Percentiles rank a stretch among this genome's conserved stretches.
Conservation (phyloP, 1,140 invertebrate species). For the Euglossa dilemma region DNA sequence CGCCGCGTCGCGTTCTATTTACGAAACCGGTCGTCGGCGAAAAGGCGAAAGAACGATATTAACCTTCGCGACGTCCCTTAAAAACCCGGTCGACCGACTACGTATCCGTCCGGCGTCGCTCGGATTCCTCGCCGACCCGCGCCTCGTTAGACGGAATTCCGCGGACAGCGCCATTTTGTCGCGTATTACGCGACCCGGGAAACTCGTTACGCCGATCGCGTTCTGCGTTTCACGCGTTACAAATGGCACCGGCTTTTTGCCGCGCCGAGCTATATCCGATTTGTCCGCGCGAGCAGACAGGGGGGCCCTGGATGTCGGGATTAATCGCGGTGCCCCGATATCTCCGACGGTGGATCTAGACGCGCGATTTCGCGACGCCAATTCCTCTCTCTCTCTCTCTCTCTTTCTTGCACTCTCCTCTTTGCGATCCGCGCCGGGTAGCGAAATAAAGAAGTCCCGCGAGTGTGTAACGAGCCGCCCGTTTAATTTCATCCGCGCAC, state of each 20-base stretch:
- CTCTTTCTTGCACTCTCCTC: too few species aligned
- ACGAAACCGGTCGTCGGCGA: constrained; percentile 56
- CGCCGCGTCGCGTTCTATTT: constrained; percentile 47
- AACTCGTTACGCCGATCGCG: constrained; percentile 2
- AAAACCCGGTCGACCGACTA: neutral
- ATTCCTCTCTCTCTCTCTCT: too few species aligned
- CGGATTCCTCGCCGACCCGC: constrained; percentile 27
- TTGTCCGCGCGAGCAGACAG: neutral
- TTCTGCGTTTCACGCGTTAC: neutral
- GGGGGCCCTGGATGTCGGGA: neutral
- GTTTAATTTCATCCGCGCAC: neutral
- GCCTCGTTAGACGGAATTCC: constrained; percentile 38
- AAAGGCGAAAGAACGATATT: constrained; percentile 51
- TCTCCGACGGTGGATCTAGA: too few species aligned
- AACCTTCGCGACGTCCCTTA: constrained; percentile 34
- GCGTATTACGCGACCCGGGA: constrained; percentile 17
- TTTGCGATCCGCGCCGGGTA: too few species aligned
- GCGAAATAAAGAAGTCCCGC: too few species aligned
- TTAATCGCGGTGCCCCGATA: neutral
- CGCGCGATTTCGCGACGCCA: too few species aligned
- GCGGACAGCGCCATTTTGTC: constrained; percentile 17
- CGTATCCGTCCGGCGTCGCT: constrained; percentile 22
- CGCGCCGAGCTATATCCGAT: neutral
- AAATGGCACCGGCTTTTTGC: constrained; percentile 10
- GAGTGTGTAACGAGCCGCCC: neutral